phyloP scores from a whole-genome alignment of 2,888 invertebrate species.

The Athalia cordata region DNA sequence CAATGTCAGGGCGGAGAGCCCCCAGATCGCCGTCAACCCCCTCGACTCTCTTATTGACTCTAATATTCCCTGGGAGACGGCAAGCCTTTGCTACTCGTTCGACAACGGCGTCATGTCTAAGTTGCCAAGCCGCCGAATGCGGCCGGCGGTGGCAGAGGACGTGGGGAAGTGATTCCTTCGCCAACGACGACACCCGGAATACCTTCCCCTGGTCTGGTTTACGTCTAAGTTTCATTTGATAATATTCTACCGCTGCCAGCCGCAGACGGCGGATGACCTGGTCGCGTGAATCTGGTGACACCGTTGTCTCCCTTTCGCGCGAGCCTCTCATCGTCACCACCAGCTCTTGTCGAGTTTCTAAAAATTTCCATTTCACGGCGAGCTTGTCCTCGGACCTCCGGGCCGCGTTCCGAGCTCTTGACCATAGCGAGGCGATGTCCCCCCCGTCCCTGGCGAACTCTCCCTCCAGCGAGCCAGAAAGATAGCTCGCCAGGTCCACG shows the following conservation, averaged over 20 bases:
- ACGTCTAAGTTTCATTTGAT: background rate
- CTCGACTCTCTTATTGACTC: conserved; percentile 49
- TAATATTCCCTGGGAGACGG: conserved; percentile 45
- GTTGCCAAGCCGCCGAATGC: conserved; percentile 59
- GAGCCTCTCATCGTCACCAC: conserved; percentile 28
- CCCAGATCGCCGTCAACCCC: conserved; percentile 51
- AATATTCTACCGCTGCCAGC: conserved; percentile 27
- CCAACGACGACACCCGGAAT: conserved; percentile 47
- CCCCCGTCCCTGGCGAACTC: conserved; percentile 50
- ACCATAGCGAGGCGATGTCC: conserved; percentile 53
- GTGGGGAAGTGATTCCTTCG: conserved; percentile 61
- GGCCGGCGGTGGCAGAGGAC: conserved; percentile 64
- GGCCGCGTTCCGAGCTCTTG: conserved; percentile 54
- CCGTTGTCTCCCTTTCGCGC: conserved; percentile 46
- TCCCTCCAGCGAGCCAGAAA: conserved; percentile 54
- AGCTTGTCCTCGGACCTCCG: conserved; percentile 43
- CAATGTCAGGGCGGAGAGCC: conserved; percentile 51
- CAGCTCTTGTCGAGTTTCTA: conserved; percentile 43
- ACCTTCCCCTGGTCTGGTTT: conserved; percentile 63
- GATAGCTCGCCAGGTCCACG: conserved; percentile 55
- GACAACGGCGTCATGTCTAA: conserved; percentile 57
- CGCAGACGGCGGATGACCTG: conserved; percentile 35
- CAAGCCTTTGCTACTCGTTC: conserved; percentile 52
- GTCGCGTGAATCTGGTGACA: conserved; percentile 48
- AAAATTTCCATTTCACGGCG: conserved; percentile 55